Evolutionary conservation across 2,113 vertebrate species (phyloP).

Genomic region (Albula glossodonta): DNA sequence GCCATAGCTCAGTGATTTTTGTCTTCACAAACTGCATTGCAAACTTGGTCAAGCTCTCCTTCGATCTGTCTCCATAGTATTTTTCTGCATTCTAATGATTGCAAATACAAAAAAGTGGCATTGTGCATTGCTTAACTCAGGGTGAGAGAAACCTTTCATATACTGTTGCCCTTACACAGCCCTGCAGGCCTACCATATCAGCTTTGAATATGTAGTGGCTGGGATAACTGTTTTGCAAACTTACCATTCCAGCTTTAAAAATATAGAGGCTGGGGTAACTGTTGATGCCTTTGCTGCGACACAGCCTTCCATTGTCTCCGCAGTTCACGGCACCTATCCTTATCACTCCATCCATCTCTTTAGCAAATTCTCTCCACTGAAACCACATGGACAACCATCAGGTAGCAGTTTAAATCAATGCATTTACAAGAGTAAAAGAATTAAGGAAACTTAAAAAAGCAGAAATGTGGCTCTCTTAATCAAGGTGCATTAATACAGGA

Average conservation of each 20-base stretch:
- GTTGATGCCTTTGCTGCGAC: conserved; percentile 87
- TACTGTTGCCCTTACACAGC: no score
- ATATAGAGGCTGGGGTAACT: conserved; percentile 88
- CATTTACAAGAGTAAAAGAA: not conserved
- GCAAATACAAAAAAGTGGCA: conserved; percentile 7
- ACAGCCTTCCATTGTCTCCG: conserved; percentile 90
- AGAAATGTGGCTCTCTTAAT: not conserved
- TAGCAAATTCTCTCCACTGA: conserved; percentile 96
- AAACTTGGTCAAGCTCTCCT: conserved; percentile 81
- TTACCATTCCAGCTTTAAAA: conserved; percentile 21
- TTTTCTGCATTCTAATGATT: conserved; percentile 82
- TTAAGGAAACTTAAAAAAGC: not conserved
- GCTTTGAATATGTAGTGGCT: conserved; percentile 68
- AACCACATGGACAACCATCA: not conserved
- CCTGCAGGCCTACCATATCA: conserved; percentile 7
- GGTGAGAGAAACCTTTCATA: conserved; percentile 36
- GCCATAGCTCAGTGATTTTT: conserved; percentile 83
- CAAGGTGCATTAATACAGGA: no score
- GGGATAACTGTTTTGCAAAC: not conserved
- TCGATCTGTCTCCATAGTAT: conserved; percentile 83
- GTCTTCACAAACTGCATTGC: conserved; percentile 90
- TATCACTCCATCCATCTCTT: conserved; percentile 93
- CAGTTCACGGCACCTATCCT: conserved; percentile 95
- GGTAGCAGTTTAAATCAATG: not conserved
- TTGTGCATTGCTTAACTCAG: no score